Evolutionary conservation across 2,113 vertebrate species (phyloP).

Genomic region (Orcinus orca): DNA sequence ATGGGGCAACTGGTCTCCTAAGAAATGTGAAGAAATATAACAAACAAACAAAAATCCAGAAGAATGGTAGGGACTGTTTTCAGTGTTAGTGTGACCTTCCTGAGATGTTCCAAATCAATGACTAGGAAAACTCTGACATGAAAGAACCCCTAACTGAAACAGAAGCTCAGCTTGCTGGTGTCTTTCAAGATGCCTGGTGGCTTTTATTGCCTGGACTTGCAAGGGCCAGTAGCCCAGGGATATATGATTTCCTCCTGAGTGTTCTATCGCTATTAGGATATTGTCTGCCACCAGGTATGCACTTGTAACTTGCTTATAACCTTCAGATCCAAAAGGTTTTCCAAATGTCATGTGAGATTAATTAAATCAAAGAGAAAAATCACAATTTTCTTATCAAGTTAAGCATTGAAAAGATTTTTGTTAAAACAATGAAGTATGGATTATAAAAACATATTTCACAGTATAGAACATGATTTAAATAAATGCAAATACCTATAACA

Average conservation of each 20-base stretch:
- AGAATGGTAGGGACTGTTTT: not conserved
- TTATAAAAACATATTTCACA: not conserved
- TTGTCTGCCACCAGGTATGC: not conserved
- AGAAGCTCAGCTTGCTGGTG: not conserved
- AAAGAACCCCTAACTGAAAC: not conserved
- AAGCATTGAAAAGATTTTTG: not conserved
- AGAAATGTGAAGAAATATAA: not conserved
- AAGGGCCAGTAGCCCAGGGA: not conserved
- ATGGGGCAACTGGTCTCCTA: not conserved
- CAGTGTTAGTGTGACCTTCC: not conserved
- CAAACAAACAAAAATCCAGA: not conserved
- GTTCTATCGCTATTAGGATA: not conserved
- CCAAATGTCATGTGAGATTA: not conserved
- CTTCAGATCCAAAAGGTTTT: not conserved
- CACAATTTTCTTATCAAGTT: not conserved
- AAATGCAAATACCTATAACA: not conserved
- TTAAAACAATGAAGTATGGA: not conserved
- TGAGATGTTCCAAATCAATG: not conserved
- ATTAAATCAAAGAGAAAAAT: not conserved
- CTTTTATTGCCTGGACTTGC: not conserved
- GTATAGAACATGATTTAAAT: not conserved
- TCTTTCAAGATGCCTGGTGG: not conserved
- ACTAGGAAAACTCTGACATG: not conserved
- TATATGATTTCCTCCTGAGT: not conserved
- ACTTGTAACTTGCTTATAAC: not conserved